Conservation (phyloP, 2,113 vertebrate genomes). For the Sialia sialis region DNA sequence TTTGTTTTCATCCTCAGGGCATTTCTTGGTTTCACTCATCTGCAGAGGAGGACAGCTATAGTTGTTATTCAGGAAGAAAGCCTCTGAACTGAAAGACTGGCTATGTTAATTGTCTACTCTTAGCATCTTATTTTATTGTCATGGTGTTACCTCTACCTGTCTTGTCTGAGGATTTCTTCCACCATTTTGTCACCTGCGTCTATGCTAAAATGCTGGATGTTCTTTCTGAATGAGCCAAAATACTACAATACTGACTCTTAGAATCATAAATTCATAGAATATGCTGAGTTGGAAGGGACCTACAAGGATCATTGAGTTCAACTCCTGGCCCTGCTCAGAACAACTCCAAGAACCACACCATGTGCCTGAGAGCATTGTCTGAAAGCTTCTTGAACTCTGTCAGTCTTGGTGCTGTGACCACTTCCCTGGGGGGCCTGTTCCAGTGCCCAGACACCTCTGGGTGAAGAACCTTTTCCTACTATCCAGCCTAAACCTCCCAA, state of each 20-base stretch:
- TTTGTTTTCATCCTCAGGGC: background rate
- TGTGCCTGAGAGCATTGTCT: background rate
- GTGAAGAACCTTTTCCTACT: background rate
- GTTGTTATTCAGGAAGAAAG: background rate
- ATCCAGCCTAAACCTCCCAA: background rate
- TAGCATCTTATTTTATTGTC: background rate
- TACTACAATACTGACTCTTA: background rate
- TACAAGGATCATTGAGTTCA: background rate
- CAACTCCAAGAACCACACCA: background rate
- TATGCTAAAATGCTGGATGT: background rate
- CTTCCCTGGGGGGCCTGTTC: background rate
- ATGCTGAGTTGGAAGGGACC: background rate
- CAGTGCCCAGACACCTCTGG: accelerated
- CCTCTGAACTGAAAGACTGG: background rate
- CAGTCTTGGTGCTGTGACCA: background rate
- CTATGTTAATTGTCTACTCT: background rate
- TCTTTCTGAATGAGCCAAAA: background rate
- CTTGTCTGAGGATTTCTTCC: background rate
- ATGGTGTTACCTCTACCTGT: background rate
- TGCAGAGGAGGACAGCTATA: background rate
- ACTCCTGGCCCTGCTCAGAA: background rate
- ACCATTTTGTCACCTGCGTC: background rate
- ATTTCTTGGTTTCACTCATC: background rate
- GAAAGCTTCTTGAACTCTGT: background rate
- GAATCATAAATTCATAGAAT: background rate